Evolutionary conservation across 2,113 vertebrate species (phyloP).

Genomic region (Eretmochelys imbricata): DNA sequence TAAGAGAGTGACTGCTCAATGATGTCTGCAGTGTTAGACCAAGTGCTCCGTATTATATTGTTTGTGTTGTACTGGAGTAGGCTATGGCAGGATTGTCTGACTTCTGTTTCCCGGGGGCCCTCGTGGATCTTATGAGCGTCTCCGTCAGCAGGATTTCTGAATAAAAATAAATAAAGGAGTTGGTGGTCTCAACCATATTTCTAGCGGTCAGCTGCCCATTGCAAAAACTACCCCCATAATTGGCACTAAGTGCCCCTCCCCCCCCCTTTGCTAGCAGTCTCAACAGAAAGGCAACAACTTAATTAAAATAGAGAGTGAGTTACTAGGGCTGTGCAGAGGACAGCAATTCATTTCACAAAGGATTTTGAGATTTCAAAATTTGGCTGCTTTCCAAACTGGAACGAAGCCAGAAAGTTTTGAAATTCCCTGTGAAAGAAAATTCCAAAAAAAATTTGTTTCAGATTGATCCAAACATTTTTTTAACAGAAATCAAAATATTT

Average conservation of each 20-base stretch:
- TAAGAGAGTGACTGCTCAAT: neutral
- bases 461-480: neutral
- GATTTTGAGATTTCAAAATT: neutral
- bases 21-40: neutral
- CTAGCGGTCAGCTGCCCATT: constrained; percentile 49
- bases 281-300: constrained; percentile 5
- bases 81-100: constrained; percentile 15
- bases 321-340: neutral
- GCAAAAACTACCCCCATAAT: constrained; percentile 45
- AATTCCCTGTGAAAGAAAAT: neutral
- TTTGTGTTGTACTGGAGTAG: neutral
- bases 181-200: constrained; percentile 52
- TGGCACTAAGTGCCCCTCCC: constrained; percentile 33
- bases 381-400: neutral
- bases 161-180: constrained; percentile 64
- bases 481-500: neutral
- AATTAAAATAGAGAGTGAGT: neutral
- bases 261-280: neutral
- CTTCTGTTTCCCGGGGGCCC: neutral
- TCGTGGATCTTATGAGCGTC: constrained; percentile 46
- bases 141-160: constrained; percentile 58
- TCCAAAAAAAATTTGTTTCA: neutral
- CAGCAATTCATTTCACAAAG: neutral
- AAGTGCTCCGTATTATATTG: neutral
- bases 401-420: neutral